phyloP scores from a whole-genome alignment of 2,797 vertebrate genomes.

The Chelon labrosus region DNA sequence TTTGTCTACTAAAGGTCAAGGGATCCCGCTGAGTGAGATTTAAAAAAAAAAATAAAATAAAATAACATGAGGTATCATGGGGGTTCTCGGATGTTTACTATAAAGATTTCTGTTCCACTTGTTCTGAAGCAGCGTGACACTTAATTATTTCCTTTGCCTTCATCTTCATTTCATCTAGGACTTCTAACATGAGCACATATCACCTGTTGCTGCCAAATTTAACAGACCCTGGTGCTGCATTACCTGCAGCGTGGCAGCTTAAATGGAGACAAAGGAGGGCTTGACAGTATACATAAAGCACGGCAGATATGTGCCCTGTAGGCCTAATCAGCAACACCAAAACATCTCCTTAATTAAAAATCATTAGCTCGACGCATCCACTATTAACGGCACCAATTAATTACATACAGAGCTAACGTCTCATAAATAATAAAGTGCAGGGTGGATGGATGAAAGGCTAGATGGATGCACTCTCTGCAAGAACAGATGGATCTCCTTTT shows the following conservation, averaged over 20 bases:
- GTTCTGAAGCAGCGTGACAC: slow-evolving; percentile 20
- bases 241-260: slow-evolving; percentile 37
- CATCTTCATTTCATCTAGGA: slow-evolving; percentile 7
- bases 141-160: slow-evolving; percentile 37
- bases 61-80: slow-evolving; percentile 22
- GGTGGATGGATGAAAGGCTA: slow-evolving; percentile 54
- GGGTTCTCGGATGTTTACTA: slow-evolving; percentile 13
- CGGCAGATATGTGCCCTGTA: slow-evolving; percentile 64
- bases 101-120: slow-evolving; percentile 17
- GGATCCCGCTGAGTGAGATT: slow-evolving; percentile 34
- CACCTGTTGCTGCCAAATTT: slow-evolving; percentile 35
- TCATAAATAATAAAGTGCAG: slow-evolving; percentile 71
- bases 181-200: neutral
- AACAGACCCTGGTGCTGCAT: slow-evolving; percentile 25
- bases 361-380: slow-evolving; percentile 77
- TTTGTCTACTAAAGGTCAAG: slow-evolving; percentile 62
- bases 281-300: slow-evolving; percentile 73
- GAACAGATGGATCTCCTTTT: slow-evolving; percentile 70
- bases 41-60: neutral
- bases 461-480: slow-evolving; percentile 51
- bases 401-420: slow-evolving; percentile 76
- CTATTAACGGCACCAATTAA: slow-evolving; percentile 78
- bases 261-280: slow-evolving; percentile 59
- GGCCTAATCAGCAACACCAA: slow-evolving; percentile 76
- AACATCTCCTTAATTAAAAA: slow-evolving; percentile 80